A percentile compares a stretch with the other conserved stretches of the same genome.
Conservation (phyloP, 2,888 invertebrate species). For the Leptarthrus brevirostris region DNA sequence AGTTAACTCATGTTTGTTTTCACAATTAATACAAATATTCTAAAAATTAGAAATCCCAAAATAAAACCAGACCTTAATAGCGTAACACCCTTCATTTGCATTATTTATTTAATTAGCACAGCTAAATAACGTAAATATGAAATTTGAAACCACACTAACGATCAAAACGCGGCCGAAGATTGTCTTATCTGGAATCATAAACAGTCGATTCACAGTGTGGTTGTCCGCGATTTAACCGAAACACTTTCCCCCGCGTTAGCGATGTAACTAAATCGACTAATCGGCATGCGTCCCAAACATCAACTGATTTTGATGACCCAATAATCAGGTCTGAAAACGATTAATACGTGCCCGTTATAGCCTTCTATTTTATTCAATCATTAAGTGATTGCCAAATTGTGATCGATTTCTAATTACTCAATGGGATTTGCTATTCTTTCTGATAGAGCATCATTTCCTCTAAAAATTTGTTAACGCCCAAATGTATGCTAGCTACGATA, state of each 20-base stretch:
- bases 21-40: too few relatives aligned
- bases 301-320: constrained; percentile 4
- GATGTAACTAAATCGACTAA: neutral
- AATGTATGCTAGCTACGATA: too few relatives aligned
- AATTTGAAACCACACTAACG: neutral
- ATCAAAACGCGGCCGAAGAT: neutral
- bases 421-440: too few relatives aligned
- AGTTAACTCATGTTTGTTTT: too few relatives aligned
- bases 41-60: neutral
- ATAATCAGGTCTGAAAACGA: neutral
- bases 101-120: neutral
- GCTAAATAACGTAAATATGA: neutral
- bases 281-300: neutral
- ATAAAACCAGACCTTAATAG: neutral
- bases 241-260: too few relatives aligned
- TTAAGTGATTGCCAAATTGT: neutral
- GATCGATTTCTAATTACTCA: neutral
- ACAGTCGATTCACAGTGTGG: neutral
- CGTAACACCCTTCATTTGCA: neutral
- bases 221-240: neutral
- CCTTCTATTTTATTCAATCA: neutral
- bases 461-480: too few relatives aligned
- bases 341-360: neutral
- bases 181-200: neutral
- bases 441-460: too few relatives aligned